These are phyloP conservation scores for Minunthozetes semirufus DNA, from an alignment of 2,888 invertebrate genomes.

Conservation along the genomic window DNA sequence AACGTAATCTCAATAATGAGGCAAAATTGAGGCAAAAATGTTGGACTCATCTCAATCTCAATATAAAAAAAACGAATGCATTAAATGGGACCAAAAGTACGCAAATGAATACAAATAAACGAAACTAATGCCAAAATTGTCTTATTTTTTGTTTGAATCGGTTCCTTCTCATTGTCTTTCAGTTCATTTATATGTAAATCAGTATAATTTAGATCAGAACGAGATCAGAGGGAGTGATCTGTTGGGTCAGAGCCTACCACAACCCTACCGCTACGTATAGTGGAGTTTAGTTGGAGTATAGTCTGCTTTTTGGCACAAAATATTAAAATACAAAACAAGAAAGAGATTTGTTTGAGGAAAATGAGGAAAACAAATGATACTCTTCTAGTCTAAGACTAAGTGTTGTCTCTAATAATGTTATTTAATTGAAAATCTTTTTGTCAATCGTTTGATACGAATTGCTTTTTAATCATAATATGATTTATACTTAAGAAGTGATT, in stretches of 20 bases:
- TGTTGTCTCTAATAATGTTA: too few relatives aligned
- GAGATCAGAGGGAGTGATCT: background rate
- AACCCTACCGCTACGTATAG: background rate
- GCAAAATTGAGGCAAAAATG: background rate
- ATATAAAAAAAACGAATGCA: background rate
- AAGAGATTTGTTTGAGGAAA: too few relatives aligned
- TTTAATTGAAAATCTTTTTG: too few relatives aligned
- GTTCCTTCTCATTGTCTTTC: background rate
- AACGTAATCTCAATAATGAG: background rate
- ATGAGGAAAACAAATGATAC: too few relatives aligned
- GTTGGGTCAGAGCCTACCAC: background rate
- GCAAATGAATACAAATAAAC: background rate
- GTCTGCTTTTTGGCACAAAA: background rate
- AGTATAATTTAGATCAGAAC: background rate
- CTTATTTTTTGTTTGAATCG: background rate
- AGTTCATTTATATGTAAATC: slow-evolving; percentile 1
- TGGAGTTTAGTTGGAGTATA: too few relatives aligned
- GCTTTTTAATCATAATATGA: background rate
- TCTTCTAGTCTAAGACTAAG: too few relatives aligned
- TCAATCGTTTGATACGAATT: background rate
- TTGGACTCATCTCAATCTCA: background rate
- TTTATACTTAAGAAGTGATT: background rate
- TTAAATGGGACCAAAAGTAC: background rate
- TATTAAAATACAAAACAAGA: background rate
- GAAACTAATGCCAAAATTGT: background rate